Evolutionary conservation across 2,797 vertebrate species (phyloP), one percentile per base, ranked within the genome.

Genomic region (Trematomus bernacchii): DNA sequence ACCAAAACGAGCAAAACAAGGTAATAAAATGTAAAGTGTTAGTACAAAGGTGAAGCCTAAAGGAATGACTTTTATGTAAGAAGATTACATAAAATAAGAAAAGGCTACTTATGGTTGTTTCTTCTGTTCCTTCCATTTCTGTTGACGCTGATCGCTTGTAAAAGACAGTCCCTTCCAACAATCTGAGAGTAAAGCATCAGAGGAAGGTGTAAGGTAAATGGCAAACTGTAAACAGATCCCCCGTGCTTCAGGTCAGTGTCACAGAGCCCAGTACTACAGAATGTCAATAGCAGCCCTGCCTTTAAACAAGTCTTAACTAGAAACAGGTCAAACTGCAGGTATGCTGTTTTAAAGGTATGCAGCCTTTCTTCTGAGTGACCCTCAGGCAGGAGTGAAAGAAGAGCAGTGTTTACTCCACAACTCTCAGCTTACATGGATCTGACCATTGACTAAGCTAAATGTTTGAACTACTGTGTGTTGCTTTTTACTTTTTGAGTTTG

Each of bases 101-200:
- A 30, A 59, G 50, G 23, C 16, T 16, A n/a, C 11, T 33, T 18
- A 15, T 16, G 33, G 37, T 53, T 0, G 40, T 48, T 42, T 59
- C 64, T 10, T 77, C 54, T 11, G 21, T 42, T 65, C n/a, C 67
- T 30, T 77, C 72, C 46, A 57, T 74, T 15, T 79, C 50, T 30
- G 33, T n/a, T 10, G 37, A 0, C 33, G 21, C 14, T 43, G 21
- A 58, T 15, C 14, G 9, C 65, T 50, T 60, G 44, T 48, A 16
- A 21, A 15, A 14, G 27, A 46, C 37, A 15, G 19, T 76, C 15
- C 9, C 0, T 18, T 57, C 14, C n/a, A 55, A 60, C 9, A 53
- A 33, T 40, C 76, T 54, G 40, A 57, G 10, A 57, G 23, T 40
- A 33, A 71, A 12, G 10, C 1, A 55, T 62, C 3, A 48, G 5